phyloP scores from a whole-genome alignment of 2,797 vertebrate species.

The Diplodus puntazzo region DNA sequence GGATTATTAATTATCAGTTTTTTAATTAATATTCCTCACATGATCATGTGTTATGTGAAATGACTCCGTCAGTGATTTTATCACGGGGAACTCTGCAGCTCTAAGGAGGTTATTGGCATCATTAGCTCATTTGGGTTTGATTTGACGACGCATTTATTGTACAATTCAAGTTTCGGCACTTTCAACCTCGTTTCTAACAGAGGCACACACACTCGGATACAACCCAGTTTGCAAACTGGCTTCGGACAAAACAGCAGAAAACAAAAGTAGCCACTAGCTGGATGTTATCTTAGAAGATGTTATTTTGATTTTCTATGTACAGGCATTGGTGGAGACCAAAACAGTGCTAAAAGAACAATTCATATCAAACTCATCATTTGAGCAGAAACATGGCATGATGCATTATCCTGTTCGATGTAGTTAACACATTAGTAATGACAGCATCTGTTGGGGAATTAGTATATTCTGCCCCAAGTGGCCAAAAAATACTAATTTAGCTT shows the following conservation, averaged over 20 bases:
- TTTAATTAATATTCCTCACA: conserved; percentile 23
- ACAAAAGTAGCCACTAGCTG: neutral
- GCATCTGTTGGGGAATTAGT: neutral
- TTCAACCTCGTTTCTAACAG: neutral
- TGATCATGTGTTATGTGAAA: conserved; percentile 8
- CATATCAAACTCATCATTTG: neutral
- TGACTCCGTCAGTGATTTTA: conserved; percentile 1
- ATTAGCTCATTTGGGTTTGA: neutral
- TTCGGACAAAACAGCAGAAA: neutral
- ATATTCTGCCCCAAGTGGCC: neutral
- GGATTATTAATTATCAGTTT: conserved; percentile 5
- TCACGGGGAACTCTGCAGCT: neutral
- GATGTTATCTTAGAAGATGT: too few species aligned
- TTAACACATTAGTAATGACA: neutral
- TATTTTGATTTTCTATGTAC: neutral
- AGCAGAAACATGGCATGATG: neutral
- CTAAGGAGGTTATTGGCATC: neutral
- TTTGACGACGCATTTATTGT: neutral
- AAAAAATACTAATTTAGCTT: neutral
- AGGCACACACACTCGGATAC: neutral
- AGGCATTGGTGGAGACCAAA: conserved; percentile 11
- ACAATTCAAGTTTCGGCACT: neutral
- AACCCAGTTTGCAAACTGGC: neutral
- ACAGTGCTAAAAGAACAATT: neutral
- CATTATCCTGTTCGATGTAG: neutral